Evolutionary conservation across 2,888 invertebrate species (phyloP).

Genomic region (Dryocosmus kuriphilus): DNA sequence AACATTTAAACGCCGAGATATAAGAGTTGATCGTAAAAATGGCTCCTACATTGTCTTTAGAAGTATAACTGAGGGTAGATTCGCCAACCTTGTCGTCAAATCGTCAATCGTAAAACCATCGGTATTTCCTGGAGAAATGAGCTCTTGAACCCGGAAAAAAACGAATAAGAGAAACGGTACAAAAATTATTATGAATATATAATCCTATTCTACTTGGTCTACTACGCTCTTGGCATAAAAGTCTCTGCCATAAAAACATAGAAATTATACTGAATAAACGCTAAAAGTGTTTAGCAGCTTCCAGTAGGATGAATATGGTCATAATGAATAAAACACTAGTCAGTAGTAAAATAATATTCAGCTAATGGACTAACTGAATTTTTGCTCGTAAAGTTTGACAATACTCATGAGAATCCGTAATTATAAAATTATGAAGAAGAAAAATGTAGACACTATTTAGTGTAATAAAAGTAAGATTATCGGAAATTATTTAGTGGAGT

Average conservation of each 20-base stretch:
- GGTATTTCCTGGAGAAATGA: neutral
- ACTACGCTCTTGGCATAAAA: neutral
- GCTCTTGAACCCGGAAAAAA: neutral
- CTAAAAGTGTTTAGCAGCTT: constrained; percentile 1
- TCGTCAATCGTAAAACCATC: constrained; percentile 23
- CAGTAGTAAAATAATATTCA: too few relatives aligned
- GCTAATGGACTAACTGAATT: constrained; percentile 3
- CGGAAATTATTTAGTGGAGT: too few relatives aligned
- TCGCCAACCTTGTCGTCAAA: constrained; percentile 26
- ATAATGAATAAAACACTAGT: constrained; percentile 2
- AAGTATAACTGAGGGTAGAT: neutral
- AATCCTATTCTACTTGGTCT: neutral
- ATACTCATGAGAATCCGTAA: neutral
- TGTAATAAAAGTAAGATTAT: too few relatives aligned
- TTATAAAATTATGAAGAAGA: too few relatives aligned
- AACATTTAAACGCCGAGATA: constrained; percentile 21
- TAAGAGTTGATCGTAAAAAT: constrained; percentile 32
- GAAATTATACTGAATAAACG: too few relatives aligned
- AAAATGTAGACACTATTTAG: too few relatives aligned
- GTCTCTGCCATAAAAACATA: too few relatives aligned
- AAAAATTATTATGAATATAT: neutral
- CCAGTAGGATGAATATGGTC: neutral
- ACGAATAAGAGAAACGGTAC: neutral
- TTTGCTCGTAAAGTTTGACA: too few relatives aligned
- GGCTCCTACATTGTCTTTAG: constrained; percentile 17